phyloP scores from a whole-genome alignment of 2,113 vertebrate genomes.

The Clinocottus analis region DNA sequence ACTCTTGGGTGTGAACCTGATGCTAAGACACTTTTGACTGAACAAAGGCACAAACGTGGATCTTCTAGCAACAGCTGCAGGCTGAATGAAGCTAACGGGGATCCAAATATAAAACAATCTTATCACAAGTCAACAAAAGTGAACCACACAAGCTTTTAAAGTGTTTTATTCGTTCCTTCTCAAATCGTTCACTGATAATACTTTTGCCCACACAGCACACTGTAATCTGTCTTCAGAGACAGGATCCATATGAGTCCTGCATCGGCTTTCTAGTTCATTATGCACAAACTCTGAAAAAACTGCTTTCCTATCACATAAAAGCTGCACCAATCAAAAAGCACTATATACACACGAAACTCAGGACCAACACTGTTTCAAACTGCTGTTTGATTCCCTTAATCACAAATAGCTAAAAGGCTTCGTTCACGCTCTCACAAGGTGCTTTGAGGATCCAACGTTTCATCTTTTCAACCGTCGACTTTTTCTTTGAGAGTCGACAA shows the following conservation, averaged over 20 bases:
- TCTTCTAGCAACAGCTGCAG: neutral
- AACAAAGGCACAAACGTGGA: neutral
- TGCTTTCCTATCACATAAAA: constrained; percentile 62
- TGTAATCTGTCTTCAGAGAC: constrained; percentile 69
- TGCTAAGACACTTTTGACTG: neutral
- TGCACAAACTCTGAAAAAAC: constrained; percentile 59
- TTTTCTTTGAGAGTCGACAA: constrained; percentile 36
- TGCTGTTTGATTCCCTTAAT: constrained; percentile 53
- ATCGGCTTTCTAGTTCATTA: constrained; percentile 68
- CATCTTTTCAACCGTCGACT: constrained; percentile 55
- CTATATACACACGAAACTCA: constrained; percentile 72
- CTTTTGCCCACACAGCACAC: constrained; percentile 65
- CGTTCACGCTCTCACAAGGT: constrained; percentile 73
- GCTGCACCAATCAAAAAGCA: constrained; percentile 63
- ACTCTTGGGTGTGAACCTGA: neutral
- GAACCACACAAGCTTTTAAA: constrained; percentile 25
- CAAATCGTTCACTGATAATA: constrained; percentile 59
- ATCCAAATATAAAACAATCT: neutral
- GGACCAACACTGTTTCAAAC: constrained; percentile 41
- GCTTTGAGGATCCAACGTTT: constrained; percentile 42
- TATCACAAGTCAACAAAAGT: neutral
- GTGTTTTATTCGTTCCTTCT: constrained; percentile 64
- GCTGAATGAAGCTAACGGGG: neutral
- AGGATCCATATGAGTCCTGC: constrained; percentile 63
- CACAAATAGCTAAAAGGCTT: constrained; percentile 58